Evolutionary conservation across 2,888 invertebrate genomes (phyloP).

Genomic region (Cyrtodaria siliqua): DNA sequence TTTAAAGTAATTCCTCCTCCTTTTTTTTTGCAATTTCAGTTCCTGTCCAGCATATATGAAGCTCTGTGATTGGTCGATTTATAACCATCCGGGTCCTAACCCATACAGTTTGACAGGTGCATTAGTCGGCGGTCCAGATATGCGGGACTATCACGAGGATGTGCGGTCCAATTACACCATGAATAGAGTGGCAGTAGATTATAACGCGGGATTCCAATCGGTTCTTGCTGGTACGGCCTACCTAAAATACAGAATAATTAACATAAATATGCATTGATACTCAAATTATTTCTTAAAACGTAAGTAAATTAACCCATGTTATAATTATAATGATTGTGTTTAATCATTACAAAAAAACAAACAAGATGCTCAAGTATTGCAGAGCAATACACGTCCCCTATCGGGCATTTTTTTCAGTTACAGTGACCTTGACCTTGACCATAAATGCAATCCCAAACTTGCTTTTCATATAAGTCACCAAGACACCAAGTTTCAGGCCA

Average conservation of each 20-base stretch:
- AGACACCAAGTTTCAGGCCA: too few species aligned
- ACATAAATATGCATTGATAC: neutral
- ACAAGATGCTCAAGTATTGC: too few species aligned
- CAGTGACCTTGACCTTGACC: too few species aligned
- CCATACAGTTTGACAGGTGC: slow-evolving; percentile 42
- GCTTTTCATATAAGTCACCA: too few species aligned
- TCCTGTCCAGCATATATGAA: slow-evolving; percentile 38
- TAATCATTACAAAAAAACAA: too few species aligned
- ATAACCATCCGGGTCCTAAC: slow-evolving; percentile 34
- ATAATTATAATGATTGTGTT: too few species aligned
- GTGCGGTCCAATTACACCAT: slow-evolving; percentile 30
- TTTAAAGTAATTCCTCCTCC: too few species aligned
- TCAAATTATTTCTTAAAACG: neutral
- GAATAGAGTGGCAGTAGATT: slow-evolving; percentile 47
- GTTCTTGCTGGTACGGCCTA: slow-evolving; percentile 21
- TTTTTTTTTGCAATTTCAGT: too few species aligned
- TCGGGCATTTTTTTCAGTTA: too few species aligned
- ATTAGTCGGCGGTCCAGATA: slow-evolving; percentile 41
- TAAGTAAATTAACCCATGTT: neutral
- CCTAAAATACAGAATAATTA: neutral
- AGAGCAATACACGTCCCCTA: too few species aligned
- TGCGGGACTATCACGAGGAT: slow-evolving; percentile 41
- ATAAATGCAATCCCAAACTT: too few species aligned
- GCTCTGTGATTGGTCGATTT: slow-evolving; percentile 45
- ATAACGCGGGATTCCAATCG: slow-evolving; percentile 53